phyloP scores from a whole-genome alignment of 2,888 invertebrate species.

The Lasioglossum zephyrum region DNA sequence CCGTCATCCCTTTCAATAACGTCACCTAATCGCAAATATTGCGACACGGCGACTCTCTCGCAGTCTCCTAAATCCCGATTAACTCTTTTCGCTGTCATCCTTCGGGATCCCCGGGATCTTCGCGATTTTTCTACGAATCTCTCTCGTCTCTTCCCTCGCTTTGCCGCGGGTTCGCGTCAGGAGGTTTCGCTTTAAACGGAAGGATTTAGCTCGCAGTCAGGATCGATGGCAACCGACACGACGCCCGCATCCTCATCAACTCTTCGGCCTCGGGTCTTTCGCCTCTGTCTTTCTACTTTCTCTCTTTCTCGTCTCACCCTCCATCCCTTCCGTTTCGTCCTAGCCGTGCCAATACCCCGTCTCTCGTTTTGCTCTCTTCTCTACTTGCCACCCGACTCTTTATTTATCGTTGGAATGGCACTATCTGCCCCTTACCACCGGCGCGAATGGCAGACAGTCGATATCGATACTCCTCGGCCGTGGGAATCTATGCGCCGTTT shows the following conservation, averaged over 20 bases:
- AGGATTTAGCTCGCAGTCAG: slow-evolving; percentile 66
- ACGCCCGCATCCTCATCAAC: slow-evolving; percentile 73
- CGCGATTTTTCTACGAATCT: slow-evolving; percentile 14
- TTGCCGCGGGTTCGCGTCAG: slow-evolving; percentile 36
- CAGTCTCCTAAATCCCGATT: slow-evolving; percentile 43
- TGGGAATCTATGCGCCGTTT: slow-evolving; percentile 34
- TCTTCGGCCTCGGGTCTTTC: slow-evolving; percentile 50
- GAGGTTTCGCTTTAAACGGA: slow-evolving; percentile 65
- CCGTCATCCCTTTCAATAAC: slow-evolving; percentile 59
- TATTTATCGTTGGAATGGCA: slow-evolving; percentile 63
- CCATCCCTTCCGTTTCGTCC: background rate
- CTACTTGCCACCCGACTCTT: slow-evolving; percentile 23
- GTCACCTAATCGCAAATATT: slow-evolving; percentile 54
- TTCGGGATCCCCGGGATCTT: slow-evolving; percentile 4
- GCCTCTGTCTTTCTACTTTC: slow-evolving; percentile 1
- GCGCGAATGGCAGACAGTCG: slow-evolving; percentile 53
- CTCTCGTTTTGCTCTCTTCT: slow-evolving; percentile 14
- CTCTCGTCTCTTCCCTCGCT: slow-evolving; percentile 8
- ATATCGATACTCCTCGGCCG: slow-evolving; percentile 57
- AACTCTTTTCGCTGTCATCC: slow-evolving; percentile 19
- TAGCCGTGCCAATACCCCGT: slow-evolving; percentile 32
- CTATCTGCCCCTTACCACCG: slow-evolving; percentile 50
- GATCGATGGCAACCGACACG: slow-evolving; percentile 59
- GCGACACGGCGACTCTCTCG: slow-evolving; percentile 43
- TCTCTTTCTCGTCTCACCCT: slow-evolving; percentile 7